Base-by-base conservation (phyloP, 2,797 vertebrate genomes). In the Centroberyx gerrardi region DNA sequence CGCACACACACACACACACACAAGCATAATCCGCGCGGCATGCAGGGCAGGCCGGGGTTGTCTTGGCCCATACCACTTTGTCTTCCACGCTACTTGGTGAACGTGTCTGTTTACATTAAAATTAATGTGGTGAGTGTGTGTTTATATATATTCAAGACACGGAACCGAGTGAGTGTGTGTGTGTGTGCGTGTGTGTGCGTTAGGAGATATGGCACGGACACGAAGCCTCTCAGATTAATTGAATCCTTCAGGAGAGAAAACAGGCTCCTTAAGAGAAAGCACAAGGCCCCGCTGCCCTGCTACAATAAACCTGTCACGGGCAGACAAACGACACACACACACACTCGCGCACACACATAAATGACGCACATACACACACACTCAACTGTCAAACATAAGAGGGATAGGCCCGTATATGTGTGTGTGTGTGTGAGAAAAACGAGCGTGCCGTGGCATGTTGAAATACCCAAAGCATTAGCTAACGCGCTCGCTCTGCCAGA, bases 281-380 rank as follows among this genome's bases (percentile, higher is more conserved):
- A 89, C 86, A 90, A 82, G 86, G 84, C 83, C 62, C 72, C 17
- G 78, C 84, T 89, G 87, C 87, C 85, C 87, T 61, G 69, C 80
- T 78, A 87, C 89, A 92, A 93, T 93, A 93, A 93, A 93, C 86
- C 93, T 92, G 93, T 93, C 93, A 89, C 64, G 70, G 55, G 65
- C 71, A 90, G 86, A 93, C 87, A 90, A 93, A 93, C 68, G 70
- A 54, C 76, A 58, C 53, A 52, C 72, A 64, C 67, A 56, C 51
- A 74, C 80, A 55, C 31, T 7, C 18, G 44, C 49, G 53, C 55
- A 60, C 61, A 68, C 67, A 71, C 18, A 9, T 29, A 66, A 28
- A 58, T 18, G 53, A 52, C 54, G 18, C 67, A 55, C 82, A 72
- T 78, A 83, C 74, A 29, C 67, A 59, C 82, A 72, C 80, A 84